Conservation (phyloP, 2,888 invertebrate species). For the Campoletis raptor region DNA sequence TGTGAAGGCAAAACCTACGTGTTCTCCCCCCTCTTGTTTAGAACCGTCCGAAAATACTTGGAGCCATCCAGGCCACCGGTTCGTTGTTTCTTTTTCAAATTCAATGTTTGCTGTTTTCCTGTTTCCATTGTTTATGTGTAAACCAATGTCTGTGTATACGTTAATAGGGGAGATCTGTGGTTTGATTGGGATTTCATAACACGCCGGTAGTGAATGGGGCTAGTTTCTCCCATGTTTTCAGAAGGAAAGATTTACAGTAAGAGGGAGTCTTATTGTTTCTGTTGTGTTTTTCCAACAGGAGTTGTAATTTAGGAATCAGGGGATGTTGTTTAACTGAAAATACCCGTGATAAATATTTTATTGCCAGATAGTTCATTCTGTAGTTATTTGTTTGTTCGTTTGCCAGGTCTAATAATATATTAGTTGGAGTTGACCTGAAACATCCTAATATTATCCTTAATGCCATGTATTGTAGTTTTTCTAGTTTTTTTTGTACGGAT, state of each 20-base stretch:
- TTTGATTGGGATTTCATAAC: not conserved
- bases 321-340: not conserved
- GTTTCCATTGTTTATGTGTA: not conserved
- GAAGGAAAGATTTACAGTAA: not conserved
- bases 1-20: not conserved
- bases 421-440: constrained; percentile 21
- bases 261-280: not conserved
- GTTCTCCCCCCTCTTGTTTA: not conserved
- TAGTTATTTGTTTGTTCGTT: not conserved
- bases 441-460: constrained; percentile 12
- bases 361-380: constrained; percentile 2
- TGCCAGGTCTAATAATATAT: constrained; percentile 16
- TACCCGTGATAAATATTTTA: not conserved
- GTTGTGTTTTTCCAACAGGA: not conserved
- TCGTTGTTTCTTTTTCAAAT: not conserved
- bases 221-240: not conserved
- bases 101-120: not conserved
- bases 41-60: not conserved
- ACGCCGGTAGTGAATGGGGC: not conserved
- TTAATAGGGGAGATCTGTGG: not conserved
- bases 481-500: not conserved
- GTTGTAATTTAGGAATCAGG: not conserved
- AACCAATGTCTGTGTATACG: not conserved
- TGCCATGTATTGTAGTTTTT: constrained; percentile 8
- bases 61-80: not conserved